Conservation (phyloP, 2,113 vertebrate species). For the human (Homo sapiens) region GRCh38 chr12:47877501-47878000, state of each 20-base stretch:
- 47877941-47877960: background rate
- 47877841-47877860: background rate
- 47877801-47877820: slow-evolving; percentile 52
- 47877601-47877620: background rate
- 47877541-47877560: background rate
- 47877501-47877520: background rate
- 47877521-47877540: background rate
- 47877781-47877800: slow-evolving; percentile 49
- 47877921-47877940: background rate
- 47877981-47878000: background rate
- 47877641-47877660: background rate
- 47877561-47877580: background rate
- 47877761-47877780: background rate
- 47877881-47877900: background rate
- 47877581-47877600: background rate
- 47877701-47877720: background rate
- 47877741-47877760: background rate
- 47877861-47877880: slow-evolving; percentile 57
- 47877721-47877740: background rate
- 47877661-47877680: background rate
- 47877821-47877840: background rate
- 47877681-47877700: background rate
- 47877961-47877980: background rate
- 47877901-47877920: slow-evolving; percentile 37
- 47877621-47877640: background rate